Evolutionary conservation across 2,113 vertebrate genomes (phyloP), one percentile per base, ranked within the genome.

Genomic region (Phrynosoma platyrhinos): DNA sequence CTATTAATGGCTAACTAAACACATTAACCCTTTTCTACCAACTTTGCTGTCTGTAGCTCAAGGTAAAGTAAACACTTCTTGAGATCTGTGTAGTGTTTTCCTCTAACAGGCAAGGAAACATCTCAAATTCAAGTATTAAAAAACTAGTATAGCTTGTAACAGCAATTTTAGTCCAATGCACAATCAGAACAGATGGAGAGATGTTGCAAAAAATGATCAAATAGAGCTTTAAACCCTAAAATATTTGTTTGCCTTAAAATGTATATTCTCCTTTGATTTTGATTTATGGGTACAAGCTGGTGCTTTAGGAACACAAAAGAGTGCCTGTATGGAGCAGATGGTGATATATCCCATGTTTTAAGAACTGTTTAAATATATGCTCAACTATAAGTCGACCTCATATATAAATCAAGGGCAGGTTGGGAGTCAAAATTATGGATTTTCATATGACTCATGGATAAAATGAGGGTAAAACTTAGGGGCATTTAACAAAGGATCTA

Each of bases 131-230:
- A 83, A 64, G 52, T 80, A 88, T 8, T 89, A 69, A 42, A 74
- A 47, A 85, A 84, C 76, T 0, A 30, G 23, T 66, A 20, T 2
- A 16, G 30, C 23, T 10, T 90, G 75, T 36, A 84, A 90, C 88
- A 25, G 42, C 21, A 80, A 86, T 85, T 84, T 16, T 13, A 27
- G 0, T n/a, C 1, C 7, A 62, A 3, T 58, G 87, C 69, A 0
- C 7, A 89, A 89, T 83, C 32, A 2, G 55, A 88, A 93, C 52
- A 0, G 0, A 72, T 90, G 90, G 62, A 80, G 25, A 13, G 2
- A 92, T 86, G 40, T 32, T 69, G 32, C 32, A 74, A 80, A 85
- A 92, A 89, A 80, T 13, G 36, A 27, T 14, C 14, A 90, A 82
- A 78, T 85, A 87, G 36, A 8, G 0, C 3, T 90, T 90, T 92